Conservation (phyloP, 2,888 invertebrate genomes). For the Didymodactylos carnosus region DNA sequence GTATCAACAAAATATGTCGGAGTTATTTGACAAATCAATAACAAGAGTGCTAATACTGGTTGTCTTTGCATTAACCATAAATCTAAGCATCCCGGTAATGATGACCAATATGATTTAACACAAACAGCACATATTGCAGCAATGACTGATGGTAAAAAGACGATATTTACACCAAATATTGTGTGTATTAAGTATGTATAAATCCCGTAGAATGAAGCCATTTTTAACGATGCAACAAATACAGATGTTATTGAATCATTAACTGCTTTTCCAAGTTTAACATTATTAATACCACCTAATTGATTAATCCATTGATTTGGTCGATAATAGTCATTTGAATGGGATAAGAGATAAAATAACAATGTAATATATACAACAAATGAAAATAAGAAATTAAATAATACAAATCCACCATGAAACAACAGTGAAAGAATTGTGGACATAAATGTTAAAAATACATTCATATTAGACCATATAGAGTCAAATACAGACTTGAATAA, state of each 20-base stretch:
- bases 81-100: constrained; percentile 76
- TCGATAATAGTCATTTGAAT: constrained; percentile 61
- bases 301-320: constrained; percentile 66
- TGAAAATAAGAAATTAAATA: constrained; percentile 32
- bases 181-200: constrained; percentile 96
- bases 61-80: constrained; percentile 77
- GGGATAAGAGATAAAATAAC: constrained; percentile 75
- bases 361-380: constrained; percentile 76
- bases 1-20: constrained; percentile 65
- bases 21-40: constrained; percentile 63
- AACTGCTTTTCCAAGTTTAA: constrained; percentile 30
- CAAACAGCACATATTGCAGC: constrained; percentile 82
- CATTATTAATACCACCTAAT: constrained; percentile 3
- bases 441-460: constrained; percentile 57
- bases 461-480: constrained; percentile 56
- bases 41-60: constrained; percentile 54
- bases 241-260: constrained; percentile 53
- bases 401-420: constrained; percentile 43
- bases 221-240: constrained; percentile 81
- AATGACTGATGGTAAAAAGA: constrained; percentile 74
- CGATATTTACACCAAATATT: constrained; percentile 71
- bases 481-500: constrained; percentile 63
- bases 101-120: constrained; percentile 81
- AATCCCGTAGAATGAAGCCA: constrained; percentile 84
- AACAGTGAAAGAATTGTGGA: constrained; percentile 68